phyloP scores from a whole-genome alignment of 2,113 vertebrate species.

The Actinemys pallida region DNA sequence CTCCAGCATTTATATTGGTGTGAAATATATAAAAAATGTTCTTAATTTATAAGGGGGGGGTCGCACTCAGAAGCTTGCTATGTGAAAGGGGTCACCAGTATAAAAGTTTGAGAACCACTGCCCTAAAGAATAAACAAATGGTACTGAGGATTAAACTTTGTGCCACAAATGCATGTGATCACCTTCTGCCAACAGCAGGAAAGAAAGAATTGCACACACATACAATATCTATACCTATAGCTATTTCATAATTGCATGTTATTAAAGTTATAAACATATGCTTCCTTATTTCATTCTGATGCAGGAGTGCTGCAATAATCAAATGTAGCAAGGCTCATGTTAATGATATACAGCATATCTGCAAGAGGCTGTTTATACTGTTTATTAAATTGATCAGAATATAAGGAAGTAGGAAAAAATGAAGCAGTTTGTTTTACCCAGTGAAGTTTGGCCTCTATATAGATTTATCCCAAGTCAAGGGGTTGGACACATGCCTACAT shows the following conservation, averaged over 20 bases:
- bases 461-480: not conserved
- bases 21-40: too few relatives aligned
- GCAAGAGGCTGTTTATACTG: constrained; percentile 44
- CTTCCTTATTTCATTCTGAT: constrained; percentile 41
- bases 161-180: not conserved
- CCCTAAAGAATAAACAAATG: constrained; percentile 39
- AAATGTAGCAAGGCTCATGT: constrained; percentile 36
- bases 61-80: too few relatives aligned
- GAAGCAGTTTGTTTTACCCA: not conserved
- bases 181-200: not conserved
- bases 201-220: not conserved
- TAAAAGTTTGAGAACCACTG: too few relatives aligned
- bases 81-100: too few relatives aligned
- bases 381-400: constrained; percentile 26
- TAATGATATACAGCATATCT: constrained; percentile 1
- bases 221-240: not conserved
- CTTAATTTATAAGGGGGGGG: too few relatives aligned
- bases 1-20: too few relatives aligned
- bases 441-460: not conserved
- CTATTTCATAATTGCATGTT: not conserved
- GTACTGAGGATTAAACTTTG: not conserved
- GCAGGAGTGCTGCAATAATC: constrained; percentile 23
- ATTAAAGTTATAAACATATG: not conserved
- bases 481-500: fast-evolving
- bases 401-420: constrained; percentile 37